Percentiles rank a stretch among this genome's conserved stretches.
These are phyloP conservation scores for Cerastoderma edule DNA, from an alignment of 2,888 invertebrate genomes.

Conservation along the genomic window DNA sequence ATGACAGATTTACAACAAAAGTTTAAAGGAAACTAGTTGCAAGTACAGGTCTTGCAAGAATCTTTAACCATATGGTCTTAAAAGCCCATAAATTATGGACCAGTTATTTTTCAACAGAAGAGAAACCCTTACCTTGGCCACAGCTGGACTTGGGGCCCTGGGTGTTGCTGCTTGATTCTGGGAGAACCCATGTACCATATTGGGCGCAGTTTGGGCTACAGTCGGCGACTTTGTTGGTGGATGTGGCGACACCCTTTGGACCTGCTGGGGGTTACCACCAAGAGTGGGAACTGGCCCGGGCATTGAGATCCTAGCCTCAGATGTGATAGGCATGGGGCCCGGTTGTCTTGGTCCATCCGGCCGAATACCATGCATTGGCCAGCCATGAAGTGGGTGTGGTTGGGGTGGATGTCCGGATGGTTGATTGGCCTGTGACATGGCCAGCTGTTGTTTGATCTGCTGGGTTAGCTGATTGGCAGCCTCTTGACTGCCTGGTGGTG, in stretches of 20 bases:
- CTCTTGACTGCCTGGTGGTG: constrained; percentile 59
- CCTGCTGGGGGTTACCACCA: constrained; percentile 58
- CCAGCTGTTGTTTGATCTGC: constrained; percentile 59
- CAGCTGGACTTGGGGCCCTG: constrained; percentile 60
- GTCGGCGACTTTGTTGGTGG: constrained; percentile 69
- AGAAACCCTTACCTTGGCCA: constrained; percentile 63
- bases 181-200: constrained; percentile 59
- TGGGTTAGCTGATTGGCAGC: constrained; percentile 60
- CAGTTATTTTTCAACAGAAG: too few relatives aligned
- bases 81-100: too few relatives aligned
- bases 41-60: too few relatives aligned
- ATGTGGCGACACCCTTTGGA: constrained; percentile 63
- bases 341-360: constrained; percentile 52
- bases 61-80: too few relatives aligned
- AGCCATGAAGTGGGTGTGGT: constrained; percentile 45
- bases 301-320: constrained; percentile 49
- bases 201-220: constrained; percentile 69
- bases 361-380: constrained; percentile 45
- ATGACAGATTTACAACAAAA: too few relatives aligned
- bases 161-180: constrained; percentile 55
- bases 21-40: too few relatives aligned
- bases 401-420: constrained; percentile 48
- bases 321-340: constrained; percentile 31
- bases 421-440: constrained; percentile 32
- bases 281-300: constrained; percentile 58